Evolutionary conservation across 2,113 vertebrate genomes (phyloP), one percentile per base, ranked within the genome.

Genomic region (Poicephalus gulielmi): DNA sequence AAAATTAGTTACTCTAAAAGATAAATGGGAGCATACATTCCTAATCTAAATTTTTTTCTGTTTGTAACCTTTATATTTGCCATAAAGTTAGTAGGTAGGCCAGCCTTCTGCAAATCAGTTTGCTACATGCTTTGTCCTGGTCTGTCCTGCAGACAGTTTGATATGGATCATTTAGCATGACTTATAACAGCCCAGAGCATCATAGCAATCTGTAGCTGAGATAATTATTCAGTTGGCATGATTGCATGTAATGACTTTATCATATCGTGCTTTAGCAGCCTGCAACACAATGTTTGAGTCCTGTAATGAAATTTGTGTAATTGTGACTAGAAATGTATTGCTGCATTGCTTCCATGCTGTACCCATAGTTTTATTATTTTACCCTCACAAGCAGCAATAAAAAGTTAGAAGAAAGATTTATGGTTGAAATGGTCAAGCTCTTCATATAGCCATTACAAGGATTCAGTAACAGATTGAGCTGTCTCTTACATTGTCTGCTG

Each of bases 391-490:
- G 63, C 76, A 82, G 79, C 88, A 92, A 37, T 87, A 78, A 86
- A 82, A 86, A 86, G 68, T 76, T n/a, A 28, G 44, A 73, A 63
- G 86, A 87, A 95, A 83, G 69, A 93, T 95, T 71, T 88, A 82
- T 88, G 86, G 66, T 86, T 93, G 80, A 92, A 86, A 74, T 94
- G 88, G 52, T 41, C 3, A 63, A 71, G 90, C 77, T 70, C 94
- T 95, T 86, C 85, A 87, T 93, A 4, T 23, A 94, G 86, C 88
- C 57, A 79, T 86, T 93, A 68, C 88, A 93, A 78, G 86, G 88
- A 83, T 96, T 95, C 10, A 6, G 71, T 96, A 95, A 97, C 92
- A 89, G 94, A 97, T 95, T 92, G 94, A 96, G 91, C 94, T 97
- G 86, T 93, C 81, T 96, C 64, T 60, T 83, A 82, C 47, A n/a